Percentiles rank a stretch among this genome's conserved stretches.
These are phyloP conservation scores for Mixornis gularis DNA, from an alignment of 2,113 vertebrate species.

Conservation along the genomic window DNA sequence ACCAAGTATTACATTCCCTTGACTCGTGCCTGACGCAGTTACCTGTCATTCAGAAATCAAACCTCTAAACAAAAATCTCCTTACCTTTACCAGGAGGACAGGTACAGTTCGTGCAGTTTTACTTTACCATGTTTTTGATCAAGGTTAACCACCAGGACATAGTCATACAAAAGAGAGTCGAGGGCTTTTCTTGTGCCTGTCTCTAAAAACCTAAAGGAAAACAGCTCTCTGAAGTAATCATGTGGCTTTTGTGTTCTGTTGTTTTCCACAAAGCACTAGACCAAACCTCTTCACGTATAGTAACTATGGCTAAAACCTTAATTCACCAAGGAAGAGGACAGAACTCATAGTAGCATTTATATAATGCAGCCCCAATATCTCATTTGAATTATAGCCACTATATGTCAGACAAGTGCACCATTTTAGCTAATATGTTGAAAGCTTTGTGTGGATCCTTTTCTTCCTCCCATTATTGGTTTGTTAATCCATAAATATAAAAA, in stretches of 20 bases:
- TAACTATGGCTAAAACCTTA: not conserved
- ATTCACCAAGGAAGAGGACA: not conserved
- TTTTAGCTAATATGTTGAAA: not conserved
- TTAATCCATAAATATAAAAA: not conserved
- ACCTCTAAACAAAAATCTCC: not conserved
- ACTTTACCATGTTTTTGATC: not conserved
- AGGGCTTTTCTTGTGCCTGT: not conserved
- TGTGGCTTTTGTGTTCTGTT: not conserved
- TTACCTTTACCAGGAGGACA: not conserved
- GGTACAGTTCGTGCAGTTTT: not conserved
- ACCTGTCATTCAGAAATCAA: not conserved
- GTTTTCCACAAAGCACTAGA: not conserved
- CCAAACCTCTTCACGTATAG: not conserved
- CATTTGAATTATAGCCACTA: not conserved
- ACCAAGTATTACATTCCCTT: not conserved
- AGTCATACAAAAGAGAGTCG: not conserved
- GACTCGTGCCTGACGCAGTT: not conserved
- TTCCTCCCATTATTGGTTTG: not conserved
- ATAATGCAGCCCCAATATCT: not conserved
- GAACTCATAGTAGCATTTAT: not conserved
- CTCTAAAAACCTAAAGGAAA: slow-evolving; percentile 7
- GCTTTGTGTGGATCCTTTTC: not conserved
- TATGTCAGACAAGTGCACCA: not conserved
- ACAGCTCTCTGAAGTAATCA: not conserved
- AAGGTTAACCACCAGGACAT: not conserved